Conservation (phyloP, 1,140 invertebrate species). For the Argopecten irradians region DNA sequence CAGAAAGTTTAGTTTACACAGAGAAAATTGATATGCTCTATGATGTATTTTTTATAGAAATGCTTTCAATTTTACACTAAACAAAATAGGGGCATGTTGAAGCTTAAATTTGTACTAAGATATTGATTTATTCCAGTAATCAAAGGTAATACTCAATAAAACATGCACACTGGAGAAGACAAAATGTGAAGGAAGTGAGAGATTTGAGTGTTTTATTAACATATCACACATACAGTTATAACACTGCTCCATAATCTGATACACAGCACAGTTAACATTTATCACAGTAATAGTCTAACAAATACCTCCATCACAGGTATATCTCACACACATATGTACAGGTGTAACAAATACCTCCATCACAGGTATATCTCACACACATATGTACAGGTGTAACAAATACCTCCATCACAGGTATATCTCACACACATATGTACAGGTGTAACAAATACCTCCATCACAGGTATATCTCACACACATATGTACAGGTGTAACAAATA, state of each 20-base stretch:
- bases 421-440: neutral
- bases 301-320: neutral
- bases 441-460: too few species aligned
- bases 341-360: neutral
- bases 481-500: neutral
- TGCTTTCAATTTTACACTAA: too few species aligned
- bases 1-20: too few species aligned
- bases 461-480: neutral
- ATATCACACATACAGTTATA: neutral
- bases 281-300: neutral
- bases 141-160: too few species aligned
- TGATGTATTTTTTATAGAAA: too few species aligned
- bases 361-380: neutral
- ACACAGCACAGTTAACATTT: neutral
- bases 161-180: too few species aligned
- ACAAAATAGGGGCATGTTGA: too few species aligned
- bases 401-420: neutral
- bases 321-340: neutral
- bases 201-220: neutral
- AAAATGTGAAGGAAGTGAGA: too few species aligned
- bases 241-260: neutral
- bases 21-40: too few species aligned
- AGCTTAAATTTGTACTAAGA: too few species aligned
- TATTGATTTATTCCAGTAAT: too few species aligned
- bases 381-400: neutral